A percentile compares a stretch with the other conserved stretches of the same genome.
Evolutionary conservation across 1,140 invertebrate genomes (phyloP).

Genomic region (Meloidogyne floridensis): DNA sequence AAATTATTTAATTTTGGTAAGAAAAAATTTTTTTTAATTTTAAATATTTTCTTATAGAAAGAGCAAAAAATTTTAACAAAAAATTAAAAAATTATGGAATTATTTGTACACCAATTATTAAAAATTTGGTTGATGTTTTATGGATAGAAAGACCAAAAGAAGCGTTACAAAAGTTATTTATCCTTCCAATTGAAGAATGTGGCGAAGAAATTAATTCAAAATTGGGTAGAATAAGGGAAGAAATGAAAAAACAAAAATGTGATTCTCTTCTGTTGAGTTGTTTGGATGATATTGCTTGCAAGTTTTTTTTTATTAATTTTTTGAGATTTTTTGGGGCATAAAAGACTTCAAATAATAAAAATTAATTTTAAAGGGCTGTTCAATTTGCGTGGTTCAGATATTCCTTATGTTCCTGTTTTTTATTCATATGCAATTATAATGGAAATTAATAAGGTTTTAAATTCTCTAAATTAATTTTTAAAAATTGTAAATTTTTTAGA

Average conservation of each 20-base stretch:
- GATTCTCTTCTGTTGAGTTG: constrained; percentile 45
- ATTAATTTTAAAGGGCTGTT: constrained; percentile 72
- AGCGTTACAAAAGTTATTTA: constrained; percentile 42
- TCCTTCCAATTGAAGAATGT: constrained; percentile 39
- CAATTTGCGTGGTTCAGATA: constrained; percentile 92
- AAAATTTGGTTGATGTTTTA: constrained; percentile 58
- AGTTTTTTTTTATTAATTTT: constrained; percentile 25
- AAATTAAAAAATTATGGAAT: constrained; percentile 40
- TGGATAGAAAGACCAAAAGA: constrained; percentile 52
- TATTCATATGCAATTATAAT: constrained; percentile 84
- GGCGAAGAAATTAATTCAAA: constrained; percentile 45
- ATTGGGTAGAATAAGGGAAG: constrained; percentile 44
- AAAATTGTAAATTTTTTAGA: constrained; percentile 29
- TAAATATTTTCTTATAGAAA: constrained; percentile 40
- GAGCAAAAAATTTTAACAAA: constrained; percentile 39
- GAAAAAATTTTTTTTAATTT: constrained; percentile 33
- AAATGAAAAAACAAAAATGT: constrained; percentile 38
- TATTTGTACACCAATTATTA: constrained; percentile 37
- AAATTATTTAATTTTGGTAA: constrained; percentile 47
- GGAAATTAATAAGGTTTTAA: constrained; percentile 64
- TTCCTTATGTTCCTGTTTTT: constrained; percentile 92
- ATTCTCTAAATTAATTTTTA: neutral
- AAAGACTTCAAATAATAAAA: too few species aligned
- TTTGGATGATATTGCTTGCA: constrained; percentile 58
- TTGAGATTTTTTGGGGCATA: constrained; percentile 17